Evolutionary conservation across 2,797 vertebrate species (phyloP), one percentile per base, ranked within the genome.

Genomic region (Sebastes steindachneri): DNA sequence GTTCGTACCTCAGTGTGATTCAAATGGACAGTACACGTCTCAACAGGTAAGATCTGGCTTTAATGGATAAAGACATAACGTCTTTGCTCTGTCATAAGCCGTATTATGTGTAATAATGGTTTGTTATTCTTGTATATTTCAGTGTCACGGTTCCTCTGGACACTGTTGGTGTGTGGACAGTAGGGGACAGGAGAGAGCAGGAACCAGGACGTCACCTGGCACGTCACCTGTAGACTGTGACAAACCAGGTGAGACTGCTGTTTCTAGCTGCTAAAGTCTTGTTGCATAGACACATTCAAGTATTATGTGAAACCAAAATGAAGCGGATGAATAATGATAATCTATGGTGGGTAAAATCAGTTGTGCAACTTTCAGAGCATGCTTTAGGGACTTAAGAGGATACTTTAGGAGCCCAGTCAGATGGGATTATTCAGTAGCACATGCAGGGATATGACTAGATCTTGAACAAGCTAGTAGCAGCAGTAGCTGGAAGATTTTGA

Each of bases 131-230:
- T 35, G 51, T 69, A 11, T 23, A 3, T 54, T 54, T 35, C 31
- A 97, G 92, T 97, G 97, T 68, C 96, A 97, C 0, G 3, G 94
- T 11, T 95, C 96, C 81, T 95, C 95, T 0, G 97, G 97, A 59
- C 76, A 97, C 75, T 97, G 97, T 86, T 98, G 97, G 97, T 98
- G 97, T 1, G 97, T 98, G 91, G 95, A 97, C 4, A 80, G 7
- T 0, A 75, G 78, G 0, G 97, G 97, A 17, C 95, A 95, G 63
- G 97, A 98, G 88, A 92, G 94, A 57, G 58, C 88, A 0, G 96
- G 96, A 21, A 97, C 96, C 0, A 91, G 90, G 23, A 96, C 90
- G 0, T 67, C 88, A 0, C 94, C 95, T 0, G 95, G 95, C n/a
- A 69, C 88, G 9, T 29, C 85, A 0, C 89, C 83, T 0, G 90